Percentiles rank a stretch among this genome's conserved stretches.
These are phyloP conservation scores for Leptopterna dolabrata DNA, from an alignment of 2,888 invertebrate genomes.

Conservation along the genomic window DNA sequence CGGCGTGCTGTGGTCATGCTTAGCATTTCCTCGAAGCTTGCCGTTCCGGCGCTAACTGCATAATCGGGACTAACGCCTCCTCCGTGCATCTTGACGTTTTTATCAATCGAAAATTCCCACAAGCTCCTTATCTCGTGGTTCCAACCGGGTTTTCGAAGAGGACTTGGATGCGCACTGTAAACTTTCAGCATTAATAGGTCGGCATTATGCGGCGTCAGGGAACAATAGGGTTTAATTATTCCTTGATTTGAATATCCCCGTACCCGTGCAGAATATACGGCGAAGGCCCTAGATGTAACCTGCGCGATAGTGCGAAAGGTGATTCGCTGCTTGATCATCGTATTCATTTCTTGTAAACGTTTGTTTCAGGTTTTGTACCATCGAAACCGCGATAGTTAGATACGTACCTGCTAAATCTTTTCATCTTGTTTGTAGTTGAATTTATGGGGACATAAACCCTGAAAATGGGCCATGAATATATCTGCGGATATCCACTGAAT, in stretches of 20 bases:
- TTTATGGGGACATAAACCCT: too few relatives aligned
- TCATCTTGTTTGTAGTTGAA: too few relatives aligned
- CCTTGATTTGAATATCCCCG: conserved; percentile 36
- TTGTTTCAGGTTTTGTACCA: too few relatives aligned
- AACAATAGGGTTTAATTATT: conserved; percentile 43
- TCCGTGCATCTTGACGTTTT: not conserved
- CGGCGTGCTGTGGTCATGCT: too few relatives aligned
- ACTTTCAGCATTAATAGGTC: conserved; percentile 42
- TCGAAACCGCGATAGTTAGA: too few relatives aligned
- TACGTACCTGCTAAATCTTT: too few relatives aligned
- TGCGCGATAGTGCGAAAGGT: not conserved
- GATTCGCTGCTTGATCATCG: not conserved
- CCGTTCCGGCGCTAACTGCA: not conserved
- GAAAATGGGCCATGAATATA: too few relatives aligned
- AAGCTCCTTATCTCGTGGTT: not conserved
- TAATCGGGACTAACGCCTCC: not conserved
- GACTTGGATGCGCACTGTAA: conserved; percentile 3
- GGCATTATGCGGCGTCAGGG: conserved; percentile 26
- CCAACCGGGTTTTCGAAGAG: not conserved
- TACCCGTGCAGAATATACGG: conserved; percentile 19
- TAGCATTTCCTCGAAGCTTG: not conserved
- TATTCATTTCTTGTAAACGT: too few relatives aligned
- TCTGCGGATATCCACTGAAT: too few relatives aligned
- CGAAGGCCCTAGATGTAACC: conserved; percentile 5
- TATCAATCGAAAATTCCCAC: conserved; percentile 30